Evolutionary conservation across 2,888 invertebrate species (phyloP).

Genomic region (Physocephala rufipes): DNA sequence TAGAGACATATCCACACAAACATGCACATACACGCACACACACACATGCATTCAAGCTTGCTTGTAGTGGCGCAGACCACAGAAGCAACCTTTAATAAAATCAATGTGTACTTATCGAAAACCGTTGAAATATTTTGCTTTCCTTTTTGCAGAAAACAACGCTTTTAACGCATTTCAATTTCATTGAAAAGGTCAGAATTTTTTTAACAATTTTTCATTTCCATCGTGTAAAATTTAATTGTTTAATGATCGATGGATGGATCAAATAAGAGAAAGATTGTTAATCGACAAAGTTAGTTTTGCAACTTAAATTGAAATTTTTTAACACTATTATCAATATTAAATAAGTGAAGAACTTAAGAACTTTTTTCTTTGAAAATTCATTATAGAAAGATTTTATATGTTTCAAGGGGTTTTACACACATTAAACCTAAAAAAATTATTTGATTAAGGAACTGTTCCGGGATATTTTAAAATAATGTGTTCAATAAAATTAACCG

Average conservation of each 20-base stretch:
- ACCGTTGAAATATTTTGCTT: background rate
- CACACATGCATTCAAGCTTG: background rate
- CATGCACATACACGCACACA: background rate
- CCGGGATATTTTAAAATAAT: no score
- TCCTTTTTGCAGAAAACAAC: background rate
- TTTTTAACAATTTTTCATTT: background rate
- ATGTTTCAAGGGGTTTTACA: no score
- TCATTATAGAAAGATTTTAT: no score
- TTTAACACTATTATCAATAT: no score
- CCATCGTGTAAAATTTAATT: background rate
- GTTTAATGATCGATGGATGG: no score
- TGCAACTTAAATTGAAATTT: slow-evolving; percentile 1
- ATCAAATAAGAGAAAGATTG: no score
- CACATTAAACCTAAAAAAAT: no score
- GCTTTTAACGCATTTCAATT: slow-evolving; percentile 7
- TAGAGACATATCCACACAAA: no score
- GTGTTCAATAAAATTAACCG: no score
- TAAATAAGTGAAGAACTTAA: no score
- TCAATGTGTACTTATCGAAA: background rate
- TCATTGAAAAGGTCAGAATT: background rate
- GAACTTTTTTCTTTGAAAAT: no score
- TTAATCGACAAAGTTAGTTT: background rate
- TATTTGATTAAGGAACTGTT: no score
- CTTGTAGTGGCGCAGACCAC: background rate
- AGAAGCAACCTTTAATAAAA: background rate